Conservation (phyloP, 2,797 vertebrate genomes). For the Hippoglossus hippoglossus region DNA sequence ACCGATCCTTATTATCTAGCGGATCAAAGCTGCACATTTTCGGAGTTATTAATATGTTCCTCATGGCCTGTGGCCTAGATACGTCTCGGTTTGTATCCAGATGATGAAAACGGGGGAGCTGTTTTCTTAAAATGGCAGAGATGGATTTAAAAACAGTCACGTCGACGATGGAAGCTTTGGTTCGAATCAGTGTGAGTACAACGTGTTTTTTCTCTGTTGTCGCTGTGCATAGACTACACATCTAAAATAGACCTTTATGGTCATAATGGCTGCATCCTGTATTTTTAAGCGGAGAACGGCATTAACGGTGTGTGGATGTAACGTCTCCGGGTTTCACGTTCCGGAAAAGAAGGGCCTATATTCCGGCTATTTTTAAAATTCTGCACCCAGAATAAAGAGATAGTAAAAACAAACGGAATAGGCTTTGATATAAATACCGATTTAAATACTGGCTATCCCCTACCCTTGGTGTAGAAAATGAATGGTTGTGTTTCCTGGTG, state of each 20-base stretch:
- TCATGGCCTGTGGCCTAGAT: conserved; percentile 22
- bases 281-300: neutral
- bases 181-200: conserved; percentile 89
- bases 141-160: conserved; percentile 88
- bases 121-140: conserved; percentile 83
- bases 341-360: conserved; percentile 4
- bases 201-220: conserved; percentile 2
- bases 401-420: neutral
- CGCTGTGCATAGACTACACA: neutral
- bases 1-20: neutral
- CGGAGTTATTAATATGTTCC: conserved; percentile 29
- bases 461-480: neutral
- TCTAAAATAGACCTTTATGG: neutral
- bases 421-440: neutral
- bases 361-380: neutral
- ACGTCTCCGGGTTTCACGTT: conserved; percentile 20
- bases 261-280: too few species aligned
- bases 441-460: neutral
- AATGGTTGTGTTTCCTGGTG: neutral
- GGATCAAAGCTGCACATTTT: neutral
- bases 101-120: conserved; percentile 63
- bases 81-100: conserved; percentile 38
- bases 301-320: neutral
- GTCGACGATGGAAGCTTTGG: conserved; percentile 91
- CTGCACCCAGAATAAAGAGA: neutral